Base-by-base conservation (phyloP, 2,113 vertebrate genomes). In the Halcyon malimbica region DNA sequence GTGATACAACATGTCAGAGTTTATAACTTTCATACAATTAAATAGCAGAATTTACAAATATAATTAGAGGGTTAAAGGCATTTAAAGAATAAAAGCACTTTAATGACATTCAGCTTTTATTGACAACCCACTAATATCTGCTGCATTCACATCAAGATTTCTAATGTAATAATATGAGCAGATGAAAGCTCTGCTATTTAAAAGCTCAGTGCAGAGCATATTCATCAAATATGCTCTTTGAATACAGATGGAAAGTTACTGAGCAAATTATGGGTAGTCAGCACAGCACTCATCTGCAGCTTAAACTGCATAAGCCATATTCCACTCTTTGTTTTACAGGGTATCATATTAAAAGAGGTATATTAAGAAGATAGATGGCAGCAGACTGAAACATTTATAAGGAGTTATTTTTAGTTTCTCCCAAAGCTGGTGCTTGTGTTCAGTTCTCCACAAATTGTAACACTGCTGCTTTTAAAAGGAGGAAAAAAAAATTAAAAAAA, bases 21-120 rank as follows among this genome's bases (percentile, higher is more conserved):
- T 78, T 85, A 39, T 51, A 73, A 82, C 70, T 87, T 79, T 17
- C 39, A 17, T 37, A 31, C 53, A 31, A 56, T 63, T 89, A 46
- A 92, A 63, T 10, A 81, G 87, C 3, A 2, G 81, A 53, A 83
- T 94, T 88, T 93, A 63, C 87, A 83, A 88, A 85, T 90, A 65
- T 63, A 91, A 93, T 96, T 93, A 91, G 74, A 63, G 63, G 51
- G 85, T 94, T 93, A 93, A 96, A 93, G 85, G 64, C 89, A 33
- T 96, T 95, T 96, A 77, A 94, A 29, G 70, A 90, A 90, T 80
- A 77, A 95, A 95, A 90, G 87, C 87, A 13, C 67, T 93, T 87
- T n/a, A 95, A 83, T 62, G 85, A 12, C 63, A 11, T 54, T 79
- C 70, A 19, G 37, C 56, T 96, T 96, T 90, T 93, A 94, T 94